Conservation (phyloP, 2,797 vertebrate species). For the Ceryle rudis region DNA sequence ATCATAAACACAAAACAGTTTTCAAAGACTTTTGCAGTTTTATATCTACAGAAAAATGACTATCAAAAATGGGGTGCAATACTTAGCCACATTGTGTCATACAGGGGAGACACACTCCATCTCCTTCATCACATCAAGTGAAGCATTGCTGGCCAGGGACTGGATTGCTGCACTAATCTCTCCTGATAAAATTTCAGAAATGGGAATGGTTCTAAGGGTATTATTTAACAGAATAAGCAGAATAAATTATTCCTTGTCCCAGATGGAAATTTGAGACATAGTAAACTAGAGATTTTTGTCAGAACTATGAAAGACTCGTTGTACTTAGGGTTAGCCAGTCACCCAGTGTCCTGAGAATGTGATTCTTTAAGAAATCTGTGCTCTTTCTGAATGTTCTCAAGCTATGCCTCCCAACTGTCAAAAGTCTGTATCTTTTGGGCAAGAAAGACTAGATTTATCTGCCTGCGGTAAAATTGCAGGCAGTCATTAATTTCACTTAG, state of each 20-base stretch:
- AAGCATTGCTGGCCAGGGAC: background rate
- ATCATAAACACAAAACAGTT: background rate
- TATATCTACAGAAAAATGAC: background rate
- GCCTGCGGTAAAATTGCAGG: background rate
- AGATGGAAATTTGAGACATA: background rate
- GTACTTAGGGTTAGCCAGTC: background rate
- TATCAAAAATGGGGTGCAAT: background rate
- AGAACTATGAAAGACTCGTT: background rate
- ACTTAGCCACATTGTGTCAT: background rate
- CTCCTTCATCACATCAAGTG: background rate
- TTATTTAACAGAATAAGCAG: background rate
- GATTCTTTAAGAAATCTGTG: background rate
- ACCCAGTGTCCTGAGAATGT: background rate
- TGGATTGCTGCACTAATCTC: background rate
- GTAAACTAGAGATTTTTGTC: background rate
- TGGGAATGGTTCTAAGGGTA: background rate
- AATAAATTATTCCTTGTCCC: background rate
- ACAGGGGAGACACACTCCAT: background rate
- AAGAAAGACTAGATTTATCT: background rate
- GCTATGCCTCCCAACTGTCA: background rate
- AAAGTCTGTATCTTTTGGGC: fast-evolving
- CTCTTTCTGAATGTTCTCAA: background rate
- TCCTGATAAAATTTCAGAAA: background rate
- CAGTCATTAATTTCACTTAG: background rate
- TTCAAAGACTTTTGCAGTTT: background rate